A percentile compares a stretch with the other conserved stretches of the same genome.
Evolutionary conservation across 2,888 invertebrate species (phyloP).

Genomic region (Myathropa florea): DNA sequence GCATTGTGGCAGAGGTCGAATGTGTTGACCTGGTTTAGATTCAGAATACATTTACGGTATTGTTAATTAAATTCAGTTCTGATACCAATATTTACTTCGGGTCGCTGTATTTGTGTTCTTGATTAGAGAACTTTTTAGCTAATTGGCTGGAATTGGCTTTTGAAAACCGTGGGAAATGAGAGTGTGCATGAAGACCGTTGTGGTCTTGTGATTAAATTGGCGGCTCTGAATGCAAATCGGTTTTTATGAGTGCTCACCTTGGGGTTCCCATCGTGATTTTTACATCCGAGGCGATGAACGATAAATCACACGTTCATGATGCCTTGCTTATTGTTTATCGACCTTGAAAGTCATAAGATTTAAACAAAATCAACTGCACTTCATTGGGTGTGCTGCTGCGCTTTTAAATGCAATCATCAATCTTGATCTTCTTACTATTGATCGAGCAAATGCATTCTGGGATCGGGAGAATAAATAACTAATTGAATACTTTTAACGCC

Average conservation of each 20-base stretch:
- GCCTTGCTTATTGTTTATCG: background rate
- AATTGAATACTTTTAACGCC: no score
- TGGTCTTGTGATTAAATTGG: background rate
- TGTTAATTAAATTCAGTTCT: slow-evolving; percentile 34
- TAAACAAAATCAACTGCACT: background rate
- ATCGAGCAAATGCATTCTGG: no score
- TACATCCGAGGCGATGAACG: background rate
- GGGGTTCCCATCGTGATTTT: background rate
- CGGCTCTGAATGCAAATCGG: background rate
- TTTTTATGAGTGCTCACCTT: background rate
- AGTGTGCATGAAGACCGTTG: background rate
- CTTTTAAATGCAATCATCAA: background rate
- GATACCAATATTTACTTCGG: slow-evolving; percentile 13
- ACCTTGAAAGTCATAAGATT: background rate
- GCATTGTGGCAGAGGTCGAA: slow-evolving; percentile 56
- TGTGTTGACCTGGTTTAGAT: slow-evolving; percentile 62
- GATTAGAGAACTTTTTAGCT: slow-evolving; percentile 19
- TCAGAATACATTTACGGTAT: slow-evolving; percentile 13
- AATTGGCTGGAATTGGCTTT: background rate
- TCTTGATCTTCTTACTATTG: no score
- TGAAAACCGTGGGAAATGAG: background rate
- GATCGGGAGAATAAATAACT: no score
- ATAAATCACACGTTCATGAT: background rate
- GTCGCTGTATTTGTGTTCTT: background rate
- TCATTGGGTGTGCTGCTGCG: background rate